Evolutionary conservation across 2,113 vertebrate genomes (phyloP).

Genomic region (Leucosticte australis): DNA sequence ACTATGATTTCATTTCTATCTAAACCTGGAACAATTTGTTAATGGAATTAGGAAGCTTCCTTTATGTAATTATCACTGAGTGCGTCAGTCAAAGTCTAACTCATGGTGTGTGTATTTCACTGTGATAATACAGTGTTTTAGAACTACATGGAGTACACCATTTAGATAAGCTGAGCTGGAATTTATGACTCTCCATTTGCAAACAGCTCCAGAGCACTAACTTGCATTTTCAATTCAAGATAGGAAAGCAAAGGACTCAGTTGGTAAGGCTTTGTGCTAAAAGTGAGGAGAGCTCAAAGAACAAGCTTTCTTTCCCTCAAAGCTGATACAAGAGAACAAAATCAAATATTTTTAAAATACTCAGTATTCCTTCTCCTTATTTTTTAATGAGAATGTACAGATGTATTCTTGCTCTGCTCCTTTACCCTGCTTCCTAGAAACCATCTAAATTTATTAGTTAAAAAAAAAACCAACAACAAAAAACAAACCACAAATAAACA

Average conservation of each 20-base stretch:
- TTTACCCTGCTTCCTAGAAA: neutral
- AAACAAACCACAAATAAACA: neutral
- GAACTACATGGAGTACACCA: neutral
- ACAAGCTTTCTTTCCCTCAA: neutral
- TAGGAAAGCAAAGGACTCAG: neutral
- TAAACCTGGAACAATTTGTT: constrained; percentile 16
- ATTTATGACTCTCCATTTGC: neutral
- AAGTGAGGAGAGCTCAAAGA: neutral
- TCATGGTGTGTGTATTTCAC: neutral
- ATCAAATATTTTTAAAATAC: neutral
- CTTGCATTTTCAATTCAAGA: neutral
- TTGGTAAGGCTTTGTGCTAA: neutral
- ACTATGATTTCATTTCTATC: constrained; percentile 5
- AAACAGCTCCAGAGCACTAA: neutral
- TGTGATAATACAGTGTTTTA: neutral
- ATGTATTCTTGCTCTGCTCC: neutral
- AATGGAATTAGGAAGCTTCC: constrained; percentile 28
- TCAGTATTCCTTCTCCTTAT: neutral
- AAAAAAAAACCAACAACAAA: neutral
- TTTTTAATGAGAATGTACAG: neutral
- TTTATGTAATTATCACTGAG: neutral
- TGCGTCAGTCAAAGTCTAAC: neutral
- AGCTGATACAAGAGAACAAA: neutral
- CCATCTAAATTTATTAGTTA: neutral
- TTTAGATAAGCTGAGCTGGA: neutral